Evolutionary conservation across 2,113 vertebrate genomes (phyloP).

Genomic region (Xenopus borealis): DNA sequence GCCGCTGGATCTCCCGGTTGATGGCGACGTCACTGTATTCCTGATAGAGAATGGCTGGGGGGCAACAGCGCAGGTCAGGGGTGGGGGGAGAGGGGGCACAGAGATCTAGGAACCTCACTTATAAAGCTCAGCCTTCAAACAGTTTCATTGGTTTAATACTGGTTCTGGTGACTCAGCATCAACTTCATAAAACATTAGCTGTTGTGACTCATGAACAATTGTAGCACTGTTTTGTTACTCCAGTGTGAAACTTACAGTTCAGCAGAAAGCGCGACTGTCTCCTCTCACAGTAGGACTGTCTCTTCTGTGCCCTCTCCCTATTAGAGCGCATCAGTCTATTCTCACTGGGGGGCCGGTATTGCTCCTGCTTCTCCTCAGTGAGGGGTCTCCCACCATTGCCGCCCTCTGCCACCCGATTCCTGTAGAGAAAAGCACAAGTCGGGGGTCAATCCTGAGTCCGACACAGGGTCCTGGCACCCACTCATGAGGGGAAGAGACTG

Average conservation of each 20-base stretch:
- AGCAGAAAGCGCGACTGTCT: slow-evolving; percentile 80
- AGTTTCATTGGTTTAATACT: too few relatives aligned
- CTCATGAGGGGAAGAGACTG: too few relatives aligned
- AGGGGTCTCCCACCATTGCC: slow-evolving; percentile 1
- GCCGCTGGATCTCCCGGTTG: slow-evolving; percentile 83
- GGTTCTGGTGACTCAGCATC: too few relatives aligned
- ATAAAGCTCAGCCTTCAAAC: too few relatives aligned
- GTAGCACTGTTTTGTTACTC: too few relatives aligned
- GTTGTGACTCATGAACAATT: too few relatives aligned
- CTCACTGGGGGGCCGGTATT: neutral
- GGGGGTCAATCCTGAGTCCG: neutral
- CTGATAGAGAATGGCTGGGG: slow-evolving; percentile 82
- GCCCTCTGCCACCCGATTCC: slow-evolving; percentile 3
- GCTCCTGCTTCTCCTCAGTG: slow-evolving; percentile 14
- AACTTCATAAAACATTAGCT: too few relatives aligned
- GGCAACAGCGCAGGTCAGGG: too few relatives aligned
- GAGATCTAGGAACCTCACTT: too few relatives aligned
- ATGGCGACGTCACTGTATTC: slow-evolving; percentile 89
- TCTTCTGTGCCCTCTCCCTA: neutral
- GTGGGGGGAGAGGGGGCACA: too few relatives aligned
- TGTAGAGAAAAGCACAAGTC: slow-evolving; percentile 17
- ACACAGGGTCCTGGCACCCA: neutral
- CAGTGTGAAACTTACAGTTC: slow-evolving; percentile 64
- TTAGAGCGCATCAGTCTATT: neutral
- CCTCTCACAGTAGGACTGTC: slow-evolving; percentile 55